Evolutionary conservation across 2,888 invertebrate species (phyloP).

Genomic region (Calameuta filiformis): DNA sequence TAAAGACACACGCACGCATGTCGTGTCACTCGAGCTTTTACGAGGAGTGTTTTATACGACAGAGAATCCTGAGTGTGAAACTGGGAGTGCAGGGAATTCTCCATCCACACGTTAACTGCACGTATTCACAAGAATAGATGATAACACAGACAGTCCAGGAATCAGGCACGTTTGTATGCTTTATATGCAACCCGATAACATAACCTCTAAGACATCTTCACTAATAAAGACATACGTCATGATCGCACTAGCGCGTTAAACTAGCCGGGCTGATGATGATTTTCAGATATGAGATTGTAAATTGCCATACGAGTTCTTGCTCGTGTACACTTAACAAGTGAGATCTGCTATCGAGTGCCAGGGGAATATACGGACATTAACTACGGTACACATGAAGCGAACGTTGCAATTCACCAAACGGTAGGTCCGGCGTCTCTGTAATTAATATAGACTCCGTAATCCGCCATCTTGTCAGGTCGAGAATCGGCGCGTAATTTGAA

Average conservation of each 20-base stretch:
- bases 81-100: background rate
- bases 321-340: background rate
- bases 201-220: constrained; percentile 13
- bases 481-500: background rate
- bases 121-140: background rate
- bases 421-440: background rate
- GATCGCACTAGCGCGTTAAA: constrained; percentile 7
- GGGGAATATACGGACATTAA: background rate
- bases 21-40: background rate
- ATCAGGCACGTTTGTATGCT: background rate
- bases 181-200: background rate
- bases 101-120: background rate
- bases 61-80: background rate
- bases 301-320: constrained; percentile 8
- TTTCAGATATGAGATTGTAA: constrained; percentile 25
- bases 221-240: constrained; percentile 24
- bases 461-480: background rate
- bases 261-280: constrained; percentile 16
- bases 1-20: background rate
- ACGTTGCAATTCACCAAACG: background rate
- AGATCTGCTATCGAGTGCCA: background rate
- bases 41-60: background rate
- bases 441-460: background rate
- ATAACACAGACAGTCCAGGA: background rate
- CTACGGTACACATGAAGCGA: background rate